These are phyloP conservation scores for Blastomussa wellsi DNA, from an alignment of 92 coral and sea anemone genomes.

Conservation along the genomic window DNA sequence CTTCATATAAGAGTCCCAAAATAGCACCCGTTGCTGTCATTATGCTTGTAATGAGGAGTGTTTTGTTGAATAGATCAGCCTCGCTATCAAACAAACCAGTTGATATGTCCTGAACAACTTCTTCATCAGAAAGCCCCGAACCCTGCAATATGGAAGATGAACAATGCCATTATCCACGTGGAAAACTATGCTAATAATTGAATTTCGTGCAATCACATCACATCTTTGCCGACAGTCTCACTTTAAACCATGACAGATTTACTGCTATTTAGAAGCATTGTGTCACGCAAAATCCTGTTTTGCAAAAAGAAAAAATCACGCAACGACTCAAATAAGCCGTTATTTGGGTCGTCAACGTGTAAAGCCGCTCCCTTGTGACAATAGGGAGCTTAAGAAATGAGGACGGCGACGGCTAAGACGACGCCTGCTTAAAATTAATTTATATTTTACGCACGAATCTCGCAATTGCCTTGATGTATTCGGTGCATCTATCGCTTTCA, in stretches of 20 bases:
- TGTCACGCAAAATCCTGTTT: not conserved
- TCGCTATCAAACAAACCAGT: constrained; percentile 36
- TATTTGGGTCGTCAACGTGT: no score
- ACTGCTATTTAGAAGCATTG: not conserved
- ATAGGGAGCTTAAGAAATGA: no score
- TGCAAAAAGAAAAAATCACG: not conserved
- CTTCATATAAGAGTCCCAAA: constrained; percentile 26
- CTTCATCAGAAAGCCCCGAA: constrained; percentile 23
- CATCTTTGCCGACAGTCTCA: no score
- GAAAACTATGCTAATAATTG: not conserved
- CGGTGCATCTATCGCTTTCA: no score
- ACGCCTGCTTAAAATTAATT: no score
- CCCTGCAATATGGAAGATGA: not conserved
- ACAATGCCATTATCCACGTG: not conserved
- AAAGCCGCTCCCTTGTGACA: no score
- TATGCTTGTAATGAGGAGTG: constrained; percentile 6
- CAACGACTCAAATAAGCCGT: not conserved
- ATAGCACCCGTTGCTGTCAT: constrained; percentile 1
- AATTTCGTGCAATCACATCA: no score
- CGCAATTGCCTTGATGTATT: no score
- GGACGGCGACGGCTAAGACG: no score
- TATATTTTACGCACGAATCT: no score
- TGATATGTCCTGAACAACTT: constrained; percentile 23
- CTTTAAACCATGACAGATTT: no score
- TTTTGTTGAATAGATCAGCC: not conserved